Evolutionary conservation across 2,888 invertebrate species (phyloP), one percentile per base, ranked within the genome.

Genomic region (Nipponacmea schrenckii): DNA sequence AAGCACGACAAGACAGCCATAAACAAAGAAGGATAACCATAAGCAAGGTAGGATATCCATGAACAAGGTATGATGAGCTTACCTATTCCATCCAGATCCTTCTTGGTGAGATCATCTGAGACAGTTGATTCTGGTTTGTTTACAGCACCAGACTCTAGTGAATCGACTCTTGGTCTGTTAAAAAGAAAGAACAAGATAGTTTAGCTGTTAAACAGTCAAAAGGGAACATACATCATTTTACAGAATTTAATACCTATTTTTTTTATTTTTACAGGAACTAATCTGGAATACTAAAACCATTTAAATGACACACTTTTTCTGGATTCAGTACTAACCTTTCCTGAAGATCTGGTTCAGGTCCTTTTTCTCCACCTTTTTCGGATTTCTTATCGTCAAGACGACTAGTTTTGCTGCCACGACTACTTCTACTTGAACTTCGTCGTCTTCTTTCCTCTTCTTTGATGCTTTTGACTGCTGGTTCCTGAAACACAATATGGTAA

Each of bases 361-460:
- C 14, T 10, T 14, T 56, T 24, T 56, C 56, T 24, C 2, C 45
- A 3, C 39, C 17, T 48, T 31, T 8, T n/a, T 20, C 63, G 15
- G 24, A 45, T 45, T 44, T 27, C 63, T 26, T 62, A 46, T 48
- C 46, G 17, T 63, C 63, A n/a, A 8, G 64, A 26, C 56, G 56
- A 50, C 71, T 71, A n/a, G 26, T 56, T 45, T 64, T 66, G 68
- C 67, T 70, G 15, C 69, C 69, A 15, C 48, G 39, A 48, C 73
- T 67, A 44, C 70, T 67, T 26, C 70, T 62, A 62, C 73, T 70
- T 4, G 69, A 64, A 68, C 73, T 73, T 20, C 70, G 56, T 64
- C 67, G 50, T 45, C 48, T 48, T 8, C 73, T 67, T 24, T 70
- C 73, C n/a, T 68, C 70, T 64, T 31, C 64, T 71, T 46, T 20